Evolutionary conservation across 2,113 vertebrate species (phyloP).

Genomic region (Perca flavescens): DNA sequence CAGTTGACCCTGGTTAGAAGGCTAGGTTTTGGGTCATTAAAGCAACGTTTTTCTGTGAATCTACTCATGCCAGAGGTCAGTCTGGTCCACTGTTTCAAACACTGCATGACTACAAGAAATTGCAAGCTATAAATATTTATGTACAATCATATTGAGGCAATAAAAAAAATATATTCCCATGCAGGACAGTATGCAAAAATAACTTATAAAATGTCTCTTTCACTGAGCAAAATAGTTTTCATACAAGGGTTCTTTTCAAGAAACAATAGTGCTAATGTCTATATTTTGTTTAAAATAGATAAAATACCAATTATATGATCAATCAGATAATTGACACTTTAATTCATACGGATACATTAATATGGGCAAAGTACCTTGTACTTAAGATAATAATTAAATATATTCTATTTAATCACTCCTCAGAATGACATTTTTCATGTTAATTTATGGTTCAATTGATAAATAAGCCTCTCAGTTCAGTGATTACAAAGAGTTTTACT

Average conservation of each 20-base stretch:
- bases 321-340: slow-evolving; percentile 55
- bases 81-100: slow-evolving; percentile 56
- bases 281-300: slow-evolving; percentile 66
- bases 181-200: slow-evolving; percentile 82
- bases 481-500: slow-evolving; percentile 33
- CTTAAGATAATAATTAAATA: slow-evolving; percentile 67
- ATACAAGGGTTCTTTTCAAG: slow-evolving; percentile 69
- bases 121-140: slow-evolving; percentile 78
- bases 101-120: slow-evolving; percentile 64
- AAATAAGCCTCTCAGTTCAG: slow-evolving; percentile 55
- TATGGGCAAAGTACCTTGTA: slow-evolving; percentile 70
- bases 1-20: slow-evolving; percentile 6
- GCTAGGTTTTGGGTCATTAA: slow-evolving; percentile 25
- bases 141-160: slow-evolving; percentile 69
- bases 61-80: slow-evolving; percentile 44
- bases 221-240: slow-evolving; percentile 79
- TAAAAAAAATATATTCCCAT: slow-evolving; percentile 80
- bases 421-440: slow-evolving; percentile 37
- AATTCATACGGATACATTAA: slow-evolving; percentile 55
- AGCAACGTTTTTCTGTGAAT: slow-evolving; percentile 38
- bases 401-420: slow-evolving; percentile 53
- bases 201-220: slow-evolving; percentile 81
- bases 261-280: slow-evolving; percentile 60
- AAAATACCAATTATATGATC: slow-evolving; percentile 69
- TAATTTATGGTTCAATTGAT: slow-evolving; percentile 45